Base-by-base conservation (phyloP, 2,888 invertebrate genomes). In the Trisateles emortualis region DNA sequence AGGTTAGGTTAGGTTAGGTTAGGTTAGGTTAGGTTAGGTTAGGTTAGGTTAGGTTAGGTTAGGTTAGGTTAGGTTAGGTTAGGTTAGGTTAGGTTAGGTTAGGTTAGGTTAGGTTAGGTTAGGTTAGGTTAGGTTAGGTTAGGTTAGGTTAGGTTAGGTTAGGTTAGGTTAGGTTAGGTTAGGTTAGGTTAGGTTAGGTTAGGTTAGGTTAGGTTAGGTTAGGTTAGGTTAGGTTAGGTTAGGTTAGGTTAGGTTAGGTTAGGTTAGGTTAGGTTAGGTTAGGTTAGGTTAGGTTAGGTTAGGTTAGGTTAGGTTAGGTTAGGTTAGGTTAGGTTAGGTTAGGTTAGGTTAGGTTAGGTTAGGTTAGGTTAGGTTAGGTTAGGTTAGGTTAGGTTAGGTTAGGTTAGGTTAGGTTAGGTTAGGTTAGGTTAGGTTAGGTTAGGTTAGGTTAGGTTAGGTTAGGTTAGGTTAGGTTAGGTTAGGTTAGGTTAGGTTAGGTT, bases 211-310 rank as follows among this genome's bases (percentile, higher is more conserved):
- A 47, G 59, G 59, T 56, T 56, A 47, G 65, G 57, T 57, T 57
- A 50, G 62, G 62, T 56, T 56, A 49, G 61, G 62, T 59, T 52
- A 48, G 65, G 62, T 58, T 61, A 54, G 60, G 60, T 54, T 54
- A 52, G 59, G 68, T 65, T 72, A 57, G 64, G 69, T 67, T 72
- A 60, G 67, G 68, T 71, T 72, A 54, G 67, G 68, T 61, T 64
- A 41, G 59, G 57, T 64, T 59, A 48, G 59, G 59, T 56, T 62
- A 52, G 52, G 56, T 53, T 64, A 46, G 61, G 60, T 54, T 58
- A 41, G 52, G 63, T 63, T 69, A 59, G 69, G 64, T 67, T 71
- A 52, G 41, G 58, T 44, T 61, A 32, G 36, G 53, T 44, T 55
- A 38, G 61, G 52, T 61, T 49, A 40, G 61, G 59, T 51, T 52